Evolutionary conservation across 2,113 vertebrate species (phyloP).

Genomic region (Morone chrysops): DNA sequence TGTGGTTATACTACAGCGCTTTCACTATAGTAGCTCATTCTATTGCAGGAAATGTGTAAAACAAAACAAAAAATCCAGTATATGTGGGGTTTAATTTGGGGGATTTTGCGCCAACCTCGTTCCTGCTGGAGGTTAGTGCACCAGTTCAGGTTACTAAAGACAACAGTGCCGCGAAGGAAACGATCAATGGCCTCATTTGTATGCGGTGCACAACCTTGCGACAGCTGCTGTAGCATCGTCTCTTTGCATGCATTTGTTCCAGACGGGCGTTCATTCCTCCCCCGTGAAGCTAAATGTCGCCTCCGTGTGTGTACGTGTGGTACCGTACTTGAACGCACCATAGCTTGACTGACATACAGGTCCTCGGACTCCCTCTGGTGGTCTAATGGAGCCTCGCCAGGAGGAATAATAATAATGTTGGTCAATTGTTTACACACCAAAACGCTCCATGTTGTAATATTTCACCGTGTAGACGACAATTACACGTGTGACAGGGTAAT

Average conservation of each 20-base stretch:
- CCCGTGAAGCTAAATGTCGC: slow-evolving; percentile 54
- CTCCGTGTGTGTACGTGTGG: slow-evolving; percentile 33
- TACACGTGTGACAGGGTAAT: background rate
- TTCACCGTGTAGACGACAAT: too few relatives aligned
- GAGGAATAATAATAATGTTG: background rate
- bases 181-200: slow-evolving; percentile 77
- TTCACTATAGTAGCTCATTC: background rate
- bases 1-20: background rate
- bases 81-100: too few relatives aligned
- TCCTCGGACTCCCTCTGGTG: slow-evolving; percentile 53
- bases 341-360: rapidly evolving
- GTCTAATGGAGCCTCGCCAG: background rate
- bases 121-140: slow-evolving; percentile 56
- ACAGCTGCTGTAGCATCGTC: slow-evolving; percentile 76
- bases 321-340: background rate
- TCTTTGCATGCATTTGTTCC: slow-evolving; percentile 65
- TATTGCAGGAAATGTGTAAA: slow-evolving; percentile 2
- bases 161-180: slow-evolving; percentile 48
- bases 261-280: slow-evolving; percentile 10
- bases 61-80: background rate
- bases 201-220: slow-evolving; percentile 76
- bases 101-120: background rate
- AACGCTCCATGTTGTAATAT: background rate
- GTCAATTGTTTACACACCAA: background rate
- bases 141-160: slow-evolving; percentile 49